These are phyloP conservation scores for Micropoecilia bifurca DNA, from an alignment of 2,797 vertebrate species.

Conservation along the genomic window DNA sequence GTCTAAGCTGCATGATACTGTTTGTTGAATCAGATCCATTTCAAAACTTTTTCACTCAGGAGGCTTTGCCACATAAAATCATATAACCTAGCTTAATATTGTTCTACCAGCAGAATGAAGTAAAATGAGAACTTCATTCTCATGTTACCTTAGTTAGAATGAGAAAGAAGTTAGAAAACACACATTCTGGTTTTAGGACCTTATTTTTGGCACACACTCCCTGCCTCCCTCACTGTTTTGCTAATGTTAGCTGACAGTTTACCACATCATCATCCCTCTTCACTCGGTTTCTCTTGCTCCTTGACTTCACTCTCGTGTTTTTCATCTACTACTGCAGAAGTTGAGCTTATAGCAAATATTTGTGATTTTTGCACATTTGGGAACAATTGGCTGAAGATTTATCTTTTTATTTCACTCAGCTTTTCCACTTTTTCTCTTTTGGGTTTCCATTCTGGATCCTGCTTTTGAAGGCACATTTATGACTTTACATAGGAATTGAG, in stretches of 20 bases:
- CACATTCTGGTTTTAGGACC: background rate
- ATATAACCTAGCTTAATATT: background rate
- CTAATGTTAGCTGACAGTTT: background rate
- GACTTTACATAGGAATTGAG: too few relatives aligned
- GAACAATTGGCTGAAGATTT: background rate
- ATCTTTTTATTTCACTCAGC: too few relatives aligned
- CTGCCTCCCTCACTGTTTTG: background rate
- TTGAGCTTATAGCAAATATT: background rate
- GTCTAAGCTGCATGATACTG: background rate
- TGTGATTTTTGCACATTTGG: background rate
- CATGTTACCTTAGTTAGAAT: background rate
- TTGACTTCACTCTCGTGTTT: background rate
- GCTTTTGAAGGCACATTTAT: too few relatives aligned
- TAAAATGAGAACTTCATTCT: background rate
- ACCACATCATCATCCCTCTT: background rate
- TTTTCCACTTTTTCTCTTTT: too few relatives aligned
- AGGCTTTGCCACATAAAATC: background rate
- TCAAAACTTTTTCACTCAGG: background rate
- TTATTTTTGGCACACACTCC: background rate
- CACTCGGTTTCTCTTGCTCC: background rate
- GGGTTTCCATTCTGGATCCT: too few relatives aligned
- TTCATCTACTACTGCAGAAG: background rate
- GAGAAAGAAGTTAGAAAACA: background rate
- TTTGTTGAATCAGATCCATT: background rate
- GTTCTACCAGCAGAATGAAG: background rate